phyloP scores from a whole-genome alignment of 1,140 invertebrate species.

The Bursaphelenchus mucronatus region DNA sequence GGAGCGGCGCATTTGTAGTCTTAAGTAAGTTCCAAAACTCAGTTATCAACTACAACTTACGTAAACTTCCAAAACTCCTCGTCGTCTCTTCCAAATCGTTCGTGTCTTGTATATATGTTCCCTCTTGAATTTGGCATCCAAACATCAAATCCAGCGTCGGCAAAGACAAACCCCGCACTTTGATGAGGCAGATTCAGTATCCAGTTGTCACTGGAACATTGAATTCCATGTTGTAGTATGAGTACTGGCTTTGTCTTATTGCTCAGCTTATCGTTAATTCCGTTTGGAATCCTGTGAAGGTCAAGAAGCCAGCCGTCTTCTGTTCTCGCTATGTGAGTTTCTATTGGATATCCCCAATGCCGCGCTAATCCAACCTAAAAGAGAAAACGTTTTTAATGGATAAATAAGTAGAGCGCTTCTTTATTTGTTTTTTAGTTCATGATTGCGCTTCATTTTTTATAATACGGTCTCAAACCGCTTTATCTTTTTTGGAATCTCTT shows the following conservation, averaged over 20 bases:
- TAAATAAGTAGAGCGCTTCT: too few relatives aligned
- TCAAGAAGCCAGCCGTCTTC: slow-evolving; percentile 72
- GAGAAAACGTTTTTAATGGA: too few relatives aligned
- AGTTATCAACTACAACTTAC: slow-evolving; percentile 75
- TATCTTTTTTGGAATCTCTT: too few relatives aligned
- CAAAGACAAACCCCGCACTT: slow-evolving; percentile 66
- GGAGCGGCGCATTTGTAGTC: too few relatives aligned
- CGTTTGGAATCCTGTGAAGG: slow-evolving; percentile 69
- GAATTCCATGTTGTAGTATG: slow-evolving; percentile 72
- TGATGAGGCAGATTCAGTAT: slow-evolving; percentile 34
- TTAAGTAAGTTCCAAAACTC: too few relatives aligned
- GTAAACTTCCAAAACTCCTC: slow-evolving; percentile 61
- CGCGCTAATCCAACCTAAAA: slow-evolving; percentile 27
- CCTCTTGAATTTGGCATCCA: slow-evolving; percentile 71
- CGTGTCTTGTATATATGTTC: slow-evolving; percentile 68
- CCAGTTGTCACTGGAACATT: slow-evolving; percentile 73
- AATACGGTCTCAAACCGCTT: too few relatives aligned
- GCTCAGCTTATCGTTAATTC: slow-evolving; percentile 56
- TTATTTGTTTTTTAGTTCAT: too few relatives aligned
- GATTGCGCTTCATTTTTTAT: too few relatives aligned
- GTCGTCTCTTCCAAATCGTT: slow-evolving; percentile 27
- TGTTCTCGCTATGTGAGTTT: slow-evolving; percentile 68
- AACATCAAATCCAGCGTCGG: slow-evolving; percentile 72
- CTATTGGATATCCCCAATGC: slow-evolving; percentile 67
- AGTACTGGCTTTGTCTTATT: slow-evolving; percentile 41